These are phyloP conservation scores for Argyresthia goedartella DNA, from an alignment of 2,888 invertebrate species.

Conservation along the genomic window DNA sequence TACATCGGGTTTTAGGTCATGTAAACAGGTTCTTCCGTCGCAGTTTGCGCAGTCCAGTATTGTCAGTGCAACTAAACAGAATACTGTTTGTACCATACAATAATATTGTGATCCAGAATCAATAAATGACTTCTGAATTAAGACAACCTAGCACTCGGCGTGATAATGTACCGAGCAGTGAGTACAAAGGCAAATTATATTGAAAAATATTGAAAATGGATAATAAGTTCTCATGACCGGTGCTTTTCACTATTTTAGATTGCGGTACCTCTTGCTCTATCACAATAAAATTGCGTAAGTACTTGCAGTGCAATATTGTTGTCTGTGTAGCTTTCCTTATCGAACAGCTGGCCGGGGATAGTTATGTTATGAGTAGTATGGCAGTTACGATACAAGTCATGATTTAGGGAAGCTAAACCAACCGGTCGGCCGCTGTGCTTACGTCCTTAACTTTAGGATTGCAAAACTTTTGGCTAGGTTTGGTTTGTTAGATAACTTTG, in stretches of 20 bases:
- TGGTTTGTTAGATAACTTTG: no score
- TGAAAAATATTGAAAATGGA: background rate
- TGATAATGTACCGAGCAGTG: conserved; percentile 59
- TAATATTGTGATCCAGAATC: background rate
- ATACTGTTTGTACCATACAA: background rate
- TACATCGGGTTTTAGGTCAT: conserved; percentile 67
- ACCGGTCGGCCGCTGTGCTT: background rate
- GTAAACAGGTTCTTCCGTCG: conserved; percentile 51
- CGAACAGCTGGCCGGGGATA: no score
- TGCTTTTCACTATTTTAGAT: conserved; percentile 57
- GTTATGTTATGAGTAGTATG: background rate
- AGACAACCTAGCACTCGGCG: conserved; percentile 50
- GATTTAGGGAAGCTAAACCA: background rate
- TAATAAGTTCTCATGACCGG: conserved; percentile 23
- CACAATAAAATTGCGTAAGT: conserved; percentile 68
- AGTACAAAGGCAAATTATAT: conserved; percentile 27
- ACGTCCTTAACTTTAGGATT: no score
- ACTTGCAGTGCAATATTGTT: conserved; percentile 12
- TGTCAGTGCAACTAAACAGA: conserved; percentile 23
- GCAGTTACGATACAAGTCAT: background rate
- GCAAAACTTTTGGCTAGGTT: no score
- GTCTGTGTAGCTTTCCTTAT: no score
- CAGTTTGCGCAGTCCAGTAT: conserved; percentile 53
- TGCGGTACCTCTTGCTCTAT: conserved; percentile 65
- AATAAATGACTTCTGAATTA: conserved; percentile 45